Percentiles rank a stretch among this genome's conserved stretches.
These are phyloP conservation scores for Drosophila ficusphila DNA, from an alignment of 1,140 invertebrate genomes.

Conservation along the genomic window DNA sequence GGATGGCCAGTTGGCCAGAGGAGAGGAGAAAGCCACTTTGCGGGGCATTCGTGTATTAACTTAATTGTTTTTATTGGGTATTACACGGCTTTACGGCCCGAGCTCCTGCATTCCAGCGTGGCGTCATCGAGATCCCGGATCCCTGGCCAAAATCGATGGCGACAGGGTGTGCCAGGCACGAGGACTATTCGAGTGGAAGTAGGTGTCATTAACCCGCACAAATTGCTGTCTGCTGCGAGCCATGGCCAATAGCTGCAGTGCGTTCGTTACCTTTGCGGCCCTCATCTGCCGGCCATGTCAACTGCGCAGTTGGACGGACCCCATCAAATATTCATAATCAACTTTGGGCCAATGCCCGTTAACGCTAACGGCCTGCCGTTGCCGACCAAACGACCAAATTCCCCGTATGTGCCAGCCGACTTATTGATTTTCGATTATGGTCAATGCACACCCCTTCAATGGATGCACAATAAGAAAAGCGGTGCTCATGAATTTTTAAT, in stretches of 20 bases:
- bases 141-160: constrained; percentile 33
- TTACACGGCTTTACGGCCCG: constrained; percentile 30
- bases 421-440: constrained; percentile 81
- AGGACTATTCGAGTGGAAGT: background rate
- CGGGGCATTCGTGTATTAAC: constrained; percentile 40
- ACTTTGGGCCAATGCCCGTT: constrained; percentile 41
- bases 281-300: constrained; percentile 12
- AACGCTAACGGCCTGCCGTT: constrained; percentile 29
- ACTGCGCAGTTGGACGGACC: constrained; percentile 58
- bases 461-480: constrained; percentile 1
- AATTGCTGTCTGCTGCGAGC: constrained; percentile 12
- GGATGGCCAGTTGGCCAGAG: too few relatives aligned
- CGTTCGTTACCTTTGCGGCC: constrained; percentile 9
- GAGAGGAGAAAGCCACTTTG: constrained; percentile 13
- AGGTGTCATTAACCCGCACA: constrained; percentile 43
- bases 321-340: constrained; percentile 68
- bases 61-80: constrained; percentile 50
- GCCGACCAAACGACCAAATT: constrained; percentile 48
- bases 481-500: background rate
- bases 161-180: constrained; percentile 8
- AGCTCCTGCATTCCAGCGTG: constrained; percentile 29
- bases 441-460: constrained; percentile 25
- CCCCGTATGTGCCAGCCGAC: constrained; percentile 44
- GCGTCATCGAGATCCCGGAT: constrained; percentile 20
- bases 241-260: constrained; percentile 22